These are phyloP conservation scores for Enteromius treurensis DNA, from an alignment of 2,797 vertebrate species.

Conservation along the genomic window DNA sequence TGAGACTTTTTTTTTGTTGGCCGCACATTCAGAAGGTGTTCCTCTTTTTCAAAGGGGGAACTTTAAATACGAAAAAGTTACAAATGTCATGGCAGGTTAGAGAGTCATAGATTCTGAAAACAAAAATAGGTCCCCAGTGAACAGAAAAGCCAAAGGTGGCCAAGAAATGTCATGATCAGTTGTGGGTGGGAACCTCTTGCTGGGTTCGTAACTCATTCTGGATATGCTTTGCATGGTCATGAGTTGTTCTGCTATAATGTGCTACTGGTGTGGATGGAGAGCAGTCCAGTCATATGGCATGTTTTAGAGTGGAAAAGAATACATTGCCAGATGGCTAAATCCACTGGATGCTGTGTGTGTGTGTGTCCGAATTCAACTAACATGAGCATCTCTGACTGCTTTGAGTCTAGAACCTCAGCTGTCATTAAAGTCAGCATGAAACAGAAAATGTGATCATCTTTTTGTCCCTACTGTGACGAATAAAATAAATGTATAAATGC, in stretches of 20 bases:
- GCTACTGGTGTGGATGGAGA: slow-evolving; percentile 50
- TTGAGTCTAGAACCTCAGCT: slow-evolving; percentile 42
- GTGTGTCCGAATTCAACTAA: not conserved
- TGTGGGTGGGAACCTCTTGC: slow-evolving; percentile 43
- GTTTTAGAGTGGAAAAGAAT: slow-evolving; percentile 20
- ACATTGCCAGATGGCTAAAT: slow-evolving; percentile 24
- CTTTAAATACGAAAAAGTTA: slow-evolving; percentile 36
- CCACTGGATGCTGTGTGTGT: not conserved
- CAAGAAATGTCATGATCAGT: slow-evolving; percentile 52
- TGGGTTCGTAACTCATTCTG: slow-evolving; percentile 50
- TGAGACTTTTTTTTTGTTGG: slow-evolving; percentile 22
- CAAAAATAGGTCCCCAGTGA: slow-evolving; percentile 43
- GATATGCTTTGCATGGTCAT: slow-evolving; percentile 35
- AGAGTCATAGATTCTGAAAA: slow-evolving; percentile 36
- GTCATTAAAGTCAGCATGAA: not conserved
- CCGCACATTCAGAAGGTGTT: slow-evolving; percentile 23
- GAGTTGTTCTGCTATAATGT: slow-evolving; percentile 34
- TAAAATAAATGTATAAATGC: not conserved
- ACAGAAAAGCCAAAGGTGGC: slow-evolving; percentile 23
- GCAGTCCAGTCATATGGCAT: slow-evolving; percentile 26
- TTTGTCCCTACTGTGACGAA: not conserved
- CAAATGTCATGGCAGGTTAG: slow-evolving; percentile 41
- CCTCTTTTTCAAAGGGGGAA: slow-evolving; percentile 31
- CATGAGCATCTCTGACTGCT: slow-evolving; percentile 6
- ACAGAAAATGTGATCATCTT: not conserved